Evolutionary conservation across 2,113 vertebrate species (phyloP), one percentile per base, ranked within the genome.

Genomic region (Mesitornis unicolor): DNA sequence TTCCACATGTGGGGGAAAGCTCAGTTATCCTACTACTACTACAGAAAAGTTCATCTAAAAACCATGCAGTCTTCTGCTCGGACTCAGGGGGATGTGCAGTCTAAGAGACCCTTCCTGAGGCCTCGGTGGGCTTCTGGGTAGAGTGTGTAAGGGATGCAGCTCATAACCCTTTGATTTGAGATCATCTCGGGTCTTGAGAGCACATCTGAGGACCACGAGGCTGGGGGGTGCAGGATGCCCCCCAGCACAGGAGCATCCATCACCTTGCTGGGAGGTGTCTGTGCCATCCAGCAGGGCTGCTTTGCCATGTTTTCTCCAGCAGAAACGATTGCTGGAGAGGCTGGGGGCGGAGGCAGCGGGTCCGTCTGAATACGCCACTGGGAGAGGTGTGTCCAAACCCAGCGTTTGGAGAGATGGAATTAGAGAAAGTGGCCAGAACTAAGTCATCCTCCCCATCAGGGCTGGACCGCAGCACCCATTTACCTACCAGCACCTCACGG

Each of bases 1-100:
- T 97, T 98, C 98, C 98, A 98, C 97, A 98, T 98, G 98, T 96
- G 98, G 97, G 98, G 97, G 97, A 98, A 98, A 98, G 97, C 97
- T 81, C 97, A 97, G 96, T 98, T 98, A 96, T 95, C 65, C 87
- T 57, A 50, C 88, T 79, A 82, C 69, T 84, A 45, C 77, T 85
- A 92, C 82, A 98, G 96, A 94, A 36, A 84, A 77, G 76, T 70
- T 84, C 60, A 63, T 78, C 69, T 87, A 16, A 63, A 89, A 76
- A 4, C 36, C 65, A 38, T 3, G 57, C 26, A 77, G 56, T 35
- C 20, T 89, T 18, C 74, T 73, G 3, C 57, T 63, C 33, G 9
- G 45, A 13, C 9, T 22, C 38, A 61, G 71, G 47, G 78, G 63
- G 42, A 53, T 3, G 20, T 40, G 47, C 45, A 81, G 82, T 3